Base-by-base conservation (phyloP, 2,888 invertebrate genomes). In the Zygogramma bicolorata region DNA sequence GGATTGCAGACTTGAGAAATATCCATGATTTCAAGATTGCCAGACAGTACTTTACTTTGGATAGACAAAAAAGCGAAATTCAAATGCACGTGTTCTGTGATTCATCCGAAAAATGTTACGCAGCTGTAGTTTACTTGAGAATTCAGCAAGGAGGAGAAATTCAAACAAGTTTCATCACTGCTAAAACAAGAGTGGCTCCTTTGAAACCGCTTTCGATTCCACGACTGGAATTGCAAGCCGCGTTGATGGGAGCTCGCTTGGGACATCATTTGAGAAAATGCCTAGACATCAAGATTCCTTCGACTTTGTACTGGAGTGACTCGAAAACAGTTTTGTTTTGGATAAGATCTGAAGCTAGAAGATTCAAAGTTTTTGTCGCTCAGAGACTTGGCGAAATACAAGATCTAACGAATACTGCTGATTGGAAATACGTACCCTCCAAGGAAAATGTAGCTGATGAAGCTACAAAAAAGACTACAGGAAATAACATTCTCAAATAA, bases 11-110 rank as follows among this genome's bases (percentile, higher is more conserved):
- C 10, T 57, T 57, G 22, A 15, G 20, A 57, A 25, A 57, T 20
- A 57, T 57, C 1, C 57, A 25, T 10, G 13, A 20, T 22, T 25
- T 57, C 25, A 57, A 2, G 25, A 25, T 57, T 20, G 5, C 20
- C 22, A 34, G 10, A 34, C 10, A 31, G n/a, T 59, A 29, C 8
- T 59, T 59, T 27, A n/a, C 7, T 3, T 18, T 59, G 0, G 3
- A 0, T 25, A 25, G n/a, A 27, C n/a, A 59, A 27, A 18, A 57
- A 25, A 68, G 13, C 18, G 18, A 65, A 13, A 18, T 42, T 15
- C 18, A 42, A 18, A 25, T 70, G 10, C 70, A 70, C 18, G 29
- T 42, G 15, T 70, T 70, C 53, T 65, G 70, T 38, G 42, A 70
- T 38, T 58, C 63, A 13, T 58, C 57, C 27, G 40, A 70, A 38